Base-by-base conservation (phyloP, 2,888 invertebrate genomes). In the Gymnoscelis rufifasciata region DNA sequence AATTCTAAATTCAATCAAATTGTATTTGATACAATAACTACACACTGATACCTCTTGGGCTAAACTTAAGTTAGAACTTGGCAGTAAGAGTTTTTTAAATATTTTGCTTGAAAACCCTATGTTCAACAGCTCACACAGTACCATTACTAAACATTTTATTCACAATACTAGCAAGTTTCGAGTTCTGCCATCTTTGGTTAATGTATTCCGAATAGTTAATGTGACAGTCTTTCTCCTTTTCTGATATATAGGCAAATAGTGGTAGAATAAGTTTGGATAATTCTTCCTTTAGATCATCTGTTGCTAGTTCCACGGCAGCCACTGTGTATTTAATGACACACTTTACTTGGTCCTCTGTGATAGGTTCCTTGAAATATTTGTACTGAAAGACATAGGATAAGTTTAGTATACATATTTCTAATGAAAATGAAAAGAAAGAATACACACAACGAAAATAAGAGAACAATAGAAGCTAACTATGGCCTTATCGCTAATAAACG, bases 341-440 rank as follows among this genome's bases (percentile, higher is more conserved):
- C 26, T 58, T 41, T 5, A 83, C 71, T 62, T 79, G 74, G 14
- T 40, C 53, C 35, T 78, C 66, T 6, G 64, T 61, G 3, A 83
- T 42, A 0, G 79, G 77, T 44, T 73, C 74, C 38, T 62, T 68
- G 27, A 86, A 59, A 57, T 68, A 82, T 62, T 82, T 78, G 51
- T 75, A 78, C 87, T 88, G 78, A 42, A 83, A 83, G 7, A 5
- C 1, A 33, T 14, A 33, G 6, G 19, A 19, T 19, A n/a, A n/a
- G n/a, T n/a, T n/a, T n/a, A n/a, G n/a, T n/a, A n/a, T n/a, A n/a
- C n/a, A n/a, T n/a, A n/a, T n/a, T n/a, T n/a, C n/a, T n/a, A n/a
- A n/a, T n/a, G n/a, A n/a, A n/a, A n/a, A n/a, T n/a, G n/a, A n/a
- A n/a, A n/a, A n/a, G n/a, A n/a, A n/a, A n/a, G n/a, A n/a, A n/a